Conservation (phyloP, 2,888 invertebrate species). For the Blastobasis adustella region DNA sequence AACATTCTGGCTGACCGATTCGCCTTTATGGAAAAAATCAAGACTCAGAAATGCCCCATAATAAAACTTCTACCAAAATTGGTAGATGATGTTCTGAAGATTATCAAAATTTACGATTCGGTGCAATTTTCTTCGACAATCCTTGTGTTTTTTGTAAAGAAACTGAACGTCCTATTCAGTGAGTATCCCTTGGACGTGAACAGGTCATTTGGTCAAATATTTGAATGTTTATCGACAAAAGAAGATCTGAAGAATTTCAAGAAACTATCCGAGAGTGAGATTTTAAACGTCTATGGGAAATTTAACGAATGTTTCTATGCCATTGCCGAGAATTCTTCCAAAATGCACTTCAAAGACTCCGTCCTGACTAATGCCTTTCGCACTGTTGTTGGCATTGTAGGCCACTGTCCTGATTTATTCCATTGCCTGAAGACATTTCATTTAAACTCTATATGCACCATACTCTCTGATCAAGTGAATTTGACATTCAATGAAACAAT, state of each 20-base stretch:
- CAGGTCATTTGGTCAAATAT: slow-evolving; percentile 30
- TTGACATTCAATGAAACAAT: slow-evolving; percentile 26
- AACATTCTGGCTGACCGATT: slow-evolving; percentile 49
- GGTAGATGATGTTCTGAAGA: slow-evolving; percentile 38
- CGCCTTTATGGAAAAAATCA: slow-evolving; percentile 44
- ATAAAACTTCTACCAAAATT: slow-evolving; percentile 46
- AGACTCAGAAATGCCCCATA: slow-evolving; percentile 28
- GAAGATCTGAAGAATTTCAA: slow-evolving; percentile 34
- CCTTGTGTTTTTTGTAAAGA: slow-evolving; percentile 44
- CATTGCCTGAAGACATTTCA: slow-evolving; percentile 51
- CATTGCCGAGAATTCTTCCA: slow-evolving; percentile 42
- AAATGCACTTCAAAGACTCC: slow-evolving; percentile 30
- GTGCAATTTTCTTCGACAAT: slow-evolving; percentile 39
- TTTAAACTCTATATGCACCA: slow-evolving; percentile 37
- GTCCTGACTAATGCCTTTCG: slow-evolving; percentile 26
- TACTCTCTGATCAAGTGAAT: slow-evolving; percentile 31
- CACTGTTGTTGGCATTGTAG: slow-evolving; percentile 29
- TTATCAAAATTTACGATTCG: slow-evolving; percentile 41
- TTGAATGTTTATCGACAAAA: slow-evolving; percentile 30
- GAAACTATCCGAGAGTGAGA: slow-evolving; percentile 27
- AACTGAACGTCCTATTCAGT: slow-evolving; percentile 40
- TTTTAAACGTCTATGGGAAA: slow-evolving; percentile 40
- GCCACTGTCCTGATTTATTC: slow-evolving; percentile 35
- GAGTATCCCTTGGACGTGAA: slow-evolving; percentile 35
- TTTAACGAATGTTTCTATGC: slow-evolving; percentile 49